Evolutionary conservation across 1,140 invertebrate genomes (phyloP), one percentile per base, ranked within the genome.

Genomic region (Ceratosolen solmsi): DNA sequence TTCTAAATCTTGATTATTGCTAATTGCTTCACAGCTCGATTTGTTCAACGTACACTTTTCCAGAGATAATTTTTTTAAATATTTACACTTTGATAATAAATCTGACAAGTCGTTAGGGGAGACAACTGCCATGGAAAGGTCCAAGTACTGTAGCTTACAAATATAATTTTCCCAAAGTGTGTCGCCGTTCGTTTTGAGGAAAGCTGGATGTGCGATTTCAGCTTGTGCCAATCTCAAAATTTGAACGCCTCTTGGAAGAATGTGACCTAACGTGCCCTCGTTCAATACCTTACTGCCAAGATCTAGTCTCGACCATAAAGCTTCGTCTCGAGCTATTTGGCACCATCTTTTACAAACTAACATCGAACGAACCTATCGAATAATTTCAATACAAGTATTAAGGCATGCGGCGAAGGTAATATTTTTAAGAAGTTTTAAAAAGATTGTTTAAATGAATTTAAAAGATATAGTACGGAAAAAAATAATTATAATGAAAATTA

Each of bases 271-370:
- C 0, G 94, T 93, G 25, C 94, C 94, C 30, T 93, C 92, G 33
- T 92, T 87, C 17, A 98, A 87, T 2, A 94, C 93, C 85, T 94
- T 95, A 84, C 94, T 92, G 38, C 95, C 94, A 13, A 97, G 91
- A 91, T 98, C 96, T 82, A 98, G 90, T 77, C 96, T 93, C 56
- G 94, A 94, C 97, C 97, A 98, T 7, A 98, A 90, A 2, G 94
- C 94, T 85, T 97, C 96, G 89, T 98, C 96, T 68, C 94, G 94
- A 30, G 94, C 94, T 84, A 97, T 92, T 86, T 94, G 92, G 87
- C 94, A 93, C 95, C 95, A 96, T 84, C 94, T 93, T 90, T 91
- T 93, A 86, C 93, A 94, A 17, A 91, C 91, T 33, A 90, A 83
- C 90, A 91, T 92, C n/a, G 88, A 91, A 17, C 87, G 87, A 58